phyloP scores from a whole-genome alignment of 2,888 invertebrate species.

The Eutolmus rufibarbis region DNA sequence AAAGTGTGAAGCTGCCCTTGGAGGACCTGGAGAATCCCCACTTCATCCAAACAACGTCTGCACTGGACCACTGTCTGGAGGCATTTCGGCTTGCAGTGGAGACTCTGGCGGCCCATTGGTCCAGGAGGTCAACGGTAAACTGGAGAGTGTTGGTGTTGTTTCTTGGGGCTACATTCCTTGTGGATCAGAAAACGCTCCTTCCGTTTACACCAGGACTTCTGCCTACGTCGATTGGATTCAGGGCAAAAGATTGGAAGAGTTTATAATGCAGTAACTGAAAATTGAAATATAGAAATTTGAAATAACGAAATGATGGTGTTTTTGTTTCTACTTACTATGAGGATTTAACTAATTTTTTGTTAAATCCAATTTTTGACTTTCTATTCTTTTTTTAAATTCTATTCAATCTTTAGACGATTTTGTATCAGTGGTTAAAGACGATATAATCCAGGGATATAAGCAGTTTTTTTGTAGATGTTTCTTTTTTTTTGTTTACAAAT shows the following conservation, averaged over 20 bases:
- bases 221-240: conserved; percentile 61
- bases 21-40: conserved; percentile 50
- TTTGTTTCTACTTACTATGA: background rate
- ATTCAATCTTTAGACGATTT: too few species aligned
- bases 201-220: conserved; percentile 63
- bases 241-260: background rate
- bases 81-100: conserved; percentile 63
- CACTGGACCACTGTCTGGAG: conserved; percentile 61
- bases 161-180: conserved; percentile 66
- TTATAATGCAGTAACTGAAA: background rate
- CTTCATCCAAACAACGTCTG: conserved; percentile 61
- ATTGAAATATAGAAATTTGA: background rate
- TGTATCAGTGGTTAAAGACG: too few species aligned
- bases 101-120: conserved; percentile 61
- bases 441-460: too few species aligned
- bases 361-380: background rate
- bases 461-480: too few species aligned
- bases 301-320: background rate
- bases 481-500: too few species aligned
- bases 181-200: conserved; percentile 59
- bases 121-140: conserved; percentile 48
- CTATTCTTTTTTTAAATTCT: too few species aligned
- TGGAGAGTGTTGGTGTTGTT: conserved; percentile 62
- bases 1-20: conserved; percentile 51
- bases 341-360: background rate